phyloP scores from a whole-genome alignment of 2,888 invertebrate genomes.

The Drosophila quinaria region DNA sequence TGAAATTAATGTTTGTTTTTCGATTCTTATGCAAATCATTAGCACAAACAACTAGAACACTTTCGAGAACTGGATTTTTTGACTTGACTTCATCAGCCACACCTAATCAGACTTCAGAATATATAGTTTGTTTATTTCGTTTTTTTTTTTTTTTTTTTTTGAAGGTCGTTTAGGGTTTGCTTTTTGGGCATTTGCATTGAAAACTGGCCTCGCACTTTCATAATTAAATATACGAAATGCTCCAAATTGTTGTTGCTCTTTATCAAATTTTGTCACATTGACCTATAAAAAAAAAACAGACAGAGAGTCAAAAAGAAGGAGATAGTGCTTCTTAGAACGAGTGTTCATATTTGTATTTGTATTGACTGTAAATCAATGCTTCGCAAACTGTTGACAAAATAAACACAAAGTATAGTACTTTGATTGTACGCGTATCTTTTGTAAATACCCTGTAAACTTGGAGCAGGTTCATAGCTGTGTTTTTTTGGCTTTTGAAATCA shows the following conservation, averaged over 20 bases:
- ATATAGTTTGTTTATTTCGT: constrained; percentile 9
- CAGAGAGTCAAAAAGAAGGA: not conserved
- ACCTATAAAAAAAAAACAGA: constrained; percentile 31
- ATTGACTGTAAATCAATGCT: constrained; percentile 24
- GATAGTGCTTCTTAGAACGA: constrained; percentile 18
- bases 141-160: constrained; percentile 5
- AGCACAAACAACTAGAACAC: constrained; percentile 41
- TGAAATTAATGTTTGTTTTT: constrained; percentile 6
- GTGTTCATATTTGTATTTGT: constrained; percentile 19
- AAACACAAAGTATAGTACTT: constrained; percentile 9
- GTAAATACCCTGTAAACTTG: constrained; percentile 5
- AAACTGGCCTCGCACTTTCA: constrained; percentile 42
- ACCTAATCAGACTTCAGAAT: constrained; percentile 29
- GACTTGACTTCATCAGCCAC: constrained; percentile 24
- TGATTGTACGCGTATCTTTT: constrained; percentile 2
- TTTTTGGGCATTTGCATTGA: constrained; percentile 54
- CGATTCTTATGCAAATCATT: constrained; percentile 51
- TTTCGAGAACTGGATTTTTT: constrained; percentile 37
- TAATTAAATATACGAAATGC: constrained; percentile 30
- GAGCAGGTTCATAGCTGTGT: no score
- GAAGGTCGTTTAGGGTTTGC: constrained; percentile 38
- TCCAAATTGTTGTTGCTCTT: constrained; percentile 14
- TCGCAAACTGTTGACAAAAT: constrained; percentile 18
- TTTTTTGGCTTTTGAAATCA: no score
- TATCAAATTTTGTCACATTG: constrained; percentile 54